A percentile compares a stretch with the other conserved stretches of the same genome.
These are phyloP conservation scores for Puntigrus tetrazona DNA, from an alignment of 2,113 vertebrate genomes.

Conservation along the genomic window DNA sequence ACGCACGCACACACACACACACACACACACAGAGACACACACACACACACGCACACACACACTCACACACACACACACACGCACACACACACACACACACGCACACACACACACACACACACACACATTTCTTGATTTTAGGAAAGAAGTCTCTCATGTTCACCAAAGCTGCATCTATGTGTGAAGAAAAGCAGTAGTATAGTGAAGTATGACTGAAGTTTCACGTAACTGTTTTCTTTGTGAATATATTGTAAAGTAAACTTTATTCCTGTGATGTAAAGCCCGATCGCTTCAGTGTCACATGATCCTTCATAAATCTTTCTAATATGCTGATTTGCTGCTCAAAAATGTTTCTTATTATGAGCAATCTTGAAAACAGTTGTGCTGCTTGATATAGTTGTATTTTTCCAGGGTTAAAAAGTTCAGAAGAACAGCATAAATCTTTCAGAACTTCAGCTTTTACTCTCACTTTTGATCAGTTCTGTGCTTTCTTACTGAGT, in stretches of 20 bases:
- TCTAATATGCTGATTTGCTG: background rate
- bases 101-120: too few species aligned
- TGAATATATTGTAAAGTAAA: background rate
- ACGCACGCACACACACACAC: too few species aligned
- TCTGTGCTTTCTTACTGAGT: background rate
- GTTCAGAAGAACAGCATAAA: background rate
- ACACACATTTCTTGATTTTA: background rate
- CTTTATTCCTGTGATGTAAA: background rate
- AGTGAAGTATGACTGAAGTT: background rate
- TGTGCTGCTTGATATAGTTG: background rate
- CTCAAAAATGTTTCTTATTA: background rate
- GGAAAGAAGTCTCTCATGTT: background rate
- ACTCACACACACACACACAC: too few species aligned
- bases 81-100: too few species aligned
- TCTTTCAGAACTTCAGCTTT: background rate
- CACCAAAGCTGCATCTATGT: background rate
- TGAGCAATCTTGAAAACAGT: background rate
- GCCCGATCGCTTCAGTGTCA: background rate
- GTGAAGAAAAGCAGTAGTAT: background rate
- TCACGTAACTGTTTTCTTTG: background rate
- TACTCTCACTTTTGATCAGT: background rate
- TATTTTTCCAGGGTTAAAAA: background rate
- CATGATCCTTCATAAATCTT: background rate
- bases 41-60: too few species aligned
- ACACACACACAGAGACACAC: too few species aligned